Conservation (phyloP, 1,140 invertebrate species). For the Drosophila kurseongensis region DNA sequence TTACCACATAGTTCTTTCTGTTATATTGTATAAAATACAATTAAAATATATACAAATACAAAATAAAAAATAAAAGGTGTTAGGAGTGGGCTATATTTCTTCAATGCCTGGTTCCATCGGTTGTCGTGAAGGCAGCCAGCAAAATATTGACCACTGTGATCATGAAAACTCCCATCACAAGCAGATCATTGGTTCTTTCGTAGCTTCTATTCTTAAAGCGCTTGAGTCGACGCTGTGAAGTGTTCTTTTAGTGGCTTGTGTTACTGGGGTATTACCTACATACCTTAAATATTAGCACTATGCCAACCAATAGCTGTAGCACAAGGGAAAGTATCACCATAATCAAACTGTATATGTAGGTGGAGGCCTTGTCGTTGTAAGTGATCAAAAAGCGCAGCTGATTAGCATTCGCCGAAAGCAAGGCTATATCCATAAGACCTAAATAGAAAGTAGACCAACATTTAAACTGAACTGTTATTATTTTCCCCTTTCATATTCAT, state of each 20-base stretch:
- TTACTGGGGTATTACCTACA: neutral
- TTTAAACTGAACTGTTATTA: neutral
- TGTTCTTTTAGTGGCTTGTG: neutral
- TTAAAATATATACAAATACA: constrained; percentile 47
- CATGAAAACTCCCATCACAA: constrained; percentile 88
- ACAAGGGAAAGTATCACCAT: constrained; percentile 87
- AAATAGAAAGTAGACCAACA: neutral
- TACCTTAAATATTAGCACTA: constrained; percentile 88
- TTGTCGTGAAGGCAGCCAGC: constrained; percentile 88
- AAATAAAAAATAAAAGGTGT: neutral
- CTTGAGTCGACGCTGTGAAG: constrained; percentile 60
- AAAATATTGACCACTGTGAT: constrained; percentile 89
- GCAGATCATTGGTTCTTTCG: constrained; percentile 87
- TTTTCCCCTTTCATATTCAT: too few species aligned
- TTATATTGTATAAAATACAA: constrained; percentile 80
- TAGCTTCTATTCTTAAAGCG: constrained; percentile 47
- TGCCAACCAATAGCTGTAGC: constrained; percentile 87
- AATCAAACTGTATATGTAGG: constrained; percentile 86
- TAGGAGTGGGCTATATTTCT: neutral
- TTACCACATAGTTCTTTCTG: constrained; percentile 62
- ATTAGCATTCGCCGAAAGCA: constrained; percentile 91
- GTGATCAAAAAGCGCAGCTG: constrained; percentile 89
- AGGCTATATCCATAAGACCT: constrained; percentile 90
- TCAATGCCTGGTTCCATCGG: constrained; percentile 45
- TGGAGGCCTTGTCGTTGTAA: constrained; percentile 86